These are phyloP conservation scores for Yponomeuta cagnagella DNA, from an alignment of 2,888 invertebrate genomes.

Conservation along the genomic window DNA sequence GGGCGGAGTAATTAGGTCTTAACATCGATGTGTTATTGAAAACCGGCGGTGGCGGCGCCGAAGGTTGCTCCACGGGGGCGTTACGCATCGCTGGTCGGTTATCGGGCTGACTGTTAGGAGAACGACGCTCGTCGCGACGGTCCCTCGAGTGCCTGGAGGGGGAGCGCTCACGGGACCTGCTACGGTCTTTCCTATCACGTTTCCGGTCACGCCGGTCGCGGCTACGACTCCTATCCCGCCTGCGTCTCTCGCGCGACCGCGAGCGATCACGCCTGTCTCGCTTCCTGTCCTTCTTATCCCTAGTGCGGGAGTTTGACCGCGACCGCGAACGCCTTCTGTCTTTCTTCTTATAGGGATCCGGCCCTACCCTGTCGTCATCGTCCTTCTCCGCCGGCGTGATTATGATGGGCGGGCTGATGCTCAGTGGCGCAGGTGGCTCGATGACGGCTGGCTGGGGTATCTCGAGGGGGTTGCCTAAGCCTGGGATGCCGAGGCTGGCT, in stretches of 20 bases:
- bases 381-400: constrained; percentile 31
- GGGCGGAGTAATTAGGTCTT: constrained; percentile 20
- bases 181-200: constrained; percentile 70
- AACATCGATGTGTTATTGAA: constrained; percentile 19
- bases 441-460: constrained; percentile 68
- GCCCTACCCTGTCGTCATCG: constrained; percentile 34
- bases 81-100: constrained; percentile 18
- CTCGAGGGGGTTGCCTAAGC: constrained; percentile 61
- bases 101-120: constrained; percentile 13
- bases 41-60: constrained; percentile 19
- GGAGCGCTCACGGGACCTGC: constrained; percentile 57
- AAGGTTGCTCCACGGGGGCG: background rate
- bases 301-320: constrained; percentile 40
- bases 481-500: constrained; percentile 53
- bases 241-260: constrained; percentile 72
- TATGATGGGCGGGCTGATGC: constrained; percentile 37
- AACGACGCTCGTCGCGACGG: constrained; percentile 28
- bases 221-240: constrained; percentile 76
- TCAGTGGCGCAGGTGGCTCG: constrained; percentile 53
- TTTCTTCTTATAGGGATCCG: constrained; percentile 41
- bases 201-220: constrained; percentile 67
- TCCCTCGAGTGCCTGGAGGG: constrained; percentile 69
- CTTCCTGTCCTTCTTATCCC: constrained; percentile 61
- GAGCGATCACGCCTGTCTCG: constrained; percentile 69
- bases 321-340: constrained; percentile 48